Evolutionary conservation across 2,888 invertebrate species (phyloP).

Genomic region (Terebella lapidaria): DNA sequence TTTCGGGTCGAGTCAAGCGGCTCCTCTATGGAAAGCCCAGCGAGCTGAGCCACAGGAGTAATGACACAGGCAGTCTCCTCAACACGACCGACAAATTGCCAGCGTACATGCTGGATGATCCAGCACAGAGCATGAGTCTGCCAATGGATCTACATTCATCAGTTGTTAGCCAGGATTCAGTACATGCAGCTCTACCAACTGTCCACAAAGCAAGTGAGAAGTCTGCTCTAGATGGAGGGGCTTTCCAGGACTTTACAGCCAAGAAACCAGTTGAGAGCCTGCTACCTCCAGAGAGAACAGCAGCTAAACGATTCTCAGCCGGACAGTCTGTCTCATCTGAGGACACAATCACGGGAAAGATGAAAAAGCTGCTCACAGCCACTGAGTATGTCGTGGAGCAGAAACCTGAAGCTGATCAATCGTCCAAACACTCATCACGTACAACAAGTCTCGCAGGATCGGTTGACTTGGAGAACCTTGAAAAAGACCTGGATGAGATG

Average conservation of each 20-base stretch:
- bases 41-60: neutral
- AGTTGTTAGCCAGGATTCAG: neutral
- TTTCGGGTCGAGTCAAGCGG: neutral
- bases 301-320: neutral
- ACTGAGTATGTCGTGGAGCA: neutral
- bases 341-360: neutral
- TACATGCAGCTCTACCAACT: no score
- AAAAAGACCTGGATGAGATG: conserved; percentile 44
- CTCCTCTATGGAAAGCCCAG: conserved; percentile 2
- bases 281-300: no score
- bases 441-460: conserved; percentile 14
- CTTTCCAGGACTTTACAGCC: neutral
- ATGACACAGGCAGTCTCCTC: neutral
- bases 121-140: conserved; percentile 15
- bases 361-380: neutral
- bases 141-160: conserved; percentile 1
- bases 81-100: neutral
- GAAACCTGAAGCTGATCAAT: neutral
- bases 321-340: neutral
- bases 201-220: no score
- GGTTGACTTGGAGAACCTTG: conserved; percentile 34
- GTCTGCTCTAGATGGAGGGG: neutral
- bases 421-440: conserved; percentile 5
- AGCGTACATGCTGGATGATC: conserved; percentile 18
- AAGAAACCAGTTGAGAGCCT: neutral